Conservation (phyloP, 2,888 invertebrate species). For the Cataglyphis albicans region DNA sequence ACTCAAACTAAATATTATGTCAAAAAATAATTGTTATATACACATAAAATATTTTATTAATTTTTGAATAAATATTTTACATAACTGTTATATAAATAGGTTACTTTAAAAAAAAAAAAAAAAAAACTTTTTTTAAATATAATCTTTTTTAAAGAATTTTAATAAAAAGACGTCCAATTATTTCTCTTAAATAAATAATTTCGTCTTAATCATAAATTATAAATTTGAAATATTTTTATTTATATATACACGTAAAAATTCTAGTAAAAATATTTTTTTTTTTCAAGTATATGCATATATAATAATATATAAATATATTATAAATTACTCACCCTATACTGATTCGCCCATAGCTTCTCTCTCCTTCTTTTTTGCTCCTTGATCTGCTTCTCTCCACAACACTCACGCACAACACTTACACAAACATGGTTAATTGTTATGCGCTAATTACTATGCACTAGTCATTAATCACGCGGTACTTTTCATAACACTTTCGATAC, state of each 20-base stretch:
- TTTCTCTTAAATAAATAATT: no score
- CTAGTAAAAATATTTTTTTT: not conserved
- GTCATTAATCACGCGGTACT: not conserved
- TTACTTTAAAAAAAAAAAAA: no score
- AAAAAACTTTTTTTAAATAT: no score
- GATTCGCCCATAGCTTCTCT: not conserved
- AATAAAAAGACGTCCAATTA: no score
- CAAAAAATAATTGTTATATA: no score
- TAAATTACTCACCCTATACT: not conserved
- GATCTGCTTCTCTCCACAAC: not conserved
- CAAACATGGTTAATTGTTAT: not conserved
- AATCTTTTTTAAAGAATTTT: no score
- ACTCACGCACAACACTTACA: not conserved
- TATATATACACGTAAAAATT: not conserved
- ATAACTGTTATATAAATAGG: no score
- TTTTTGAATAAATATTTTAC: no score
- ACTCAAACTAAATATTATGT: no score
- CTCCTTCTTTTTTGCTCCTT: not conserved
- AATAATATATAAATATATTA: not conserved
- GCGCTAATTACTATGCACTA: not conserved
- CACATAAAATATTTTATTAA: no score
- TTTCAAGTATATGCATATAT: not conserved
- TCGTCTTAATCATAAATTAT: no score
- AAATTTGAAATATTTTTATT: not conserved
- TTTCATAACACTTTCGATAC: not conserved